Conservation (phyloP, 2,113 vertebrate genomes). For the Rhinogobius similis region DNA sequence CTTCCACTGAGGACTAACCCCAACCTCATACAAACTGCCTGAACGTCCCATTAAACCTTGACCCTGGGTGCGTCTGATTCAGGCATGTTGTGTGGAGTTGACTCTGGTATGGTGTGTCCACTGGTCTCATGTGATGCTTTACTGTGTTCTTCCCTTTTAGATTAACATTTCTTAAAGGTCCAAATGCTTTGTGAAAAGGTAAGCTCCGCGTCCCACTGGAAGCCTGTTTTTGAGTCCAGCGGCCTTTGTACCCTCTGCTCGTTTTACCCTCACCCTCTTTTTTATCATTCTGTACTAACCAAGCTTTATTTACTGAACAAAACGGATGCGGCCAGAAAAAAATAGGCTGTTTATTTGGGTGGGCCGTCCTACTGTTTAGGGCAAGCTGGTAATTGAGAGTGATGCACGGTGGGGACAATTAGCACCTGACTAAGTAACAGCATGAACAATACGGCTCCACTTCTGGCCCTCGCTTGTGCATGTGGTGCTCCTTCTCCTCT, state of each 20-base stretch:
- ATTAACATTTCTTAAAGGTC: constrained; percentile 87
- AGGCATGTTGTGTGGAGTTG: constrained; percentile 46
- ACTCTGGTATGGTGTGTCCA: constrained; percentile 45
- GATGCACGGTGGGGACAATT: constrained; percentile 74
- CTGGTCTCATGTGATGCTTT: constrained; percentile 76
- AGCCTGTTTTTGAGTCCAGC: constrained; percentile 55
- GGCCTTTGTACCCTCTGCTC: constrained; percentile 44
- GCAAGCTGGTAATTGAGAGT: constrained; percentile 70
- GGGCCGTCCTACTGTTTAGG: constrained; percentile 60
- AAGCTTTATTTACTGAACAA: constrained; percentile 67
- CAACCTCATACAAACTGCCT: constrained; percentile 36
- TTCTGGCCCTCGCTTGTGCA: constrained; percentile 77
- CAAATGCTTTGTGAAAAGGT: constrained; percentile 88
- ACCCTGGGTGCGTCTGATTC: constrained; percentile 13
- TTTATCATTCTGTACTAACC: constrained; percentile 71
- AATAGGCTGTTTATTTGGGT: constrained; percentile 61
- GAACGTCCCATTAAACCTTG: constrained; percentile 13
- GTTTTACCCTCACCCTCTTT: constrained; percentile 39
- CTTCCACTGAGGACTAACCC: constrained; percentile 47
- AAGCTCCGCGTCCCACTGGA: constrained; percentile 78
- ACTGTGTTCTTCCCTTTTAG: constrained; percentile 81
- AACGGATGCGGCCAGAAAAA: constrained; percentile 55
- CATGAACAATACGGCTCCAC: constrained; percentile 78
- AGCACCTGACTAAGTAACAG: constrained; percentile 79
- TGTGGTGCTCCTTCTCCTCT: constrained; percentile 74